Conservation (phyloP, 1,140 invertebrate species). For the Tribolium castaneum region DNA sequence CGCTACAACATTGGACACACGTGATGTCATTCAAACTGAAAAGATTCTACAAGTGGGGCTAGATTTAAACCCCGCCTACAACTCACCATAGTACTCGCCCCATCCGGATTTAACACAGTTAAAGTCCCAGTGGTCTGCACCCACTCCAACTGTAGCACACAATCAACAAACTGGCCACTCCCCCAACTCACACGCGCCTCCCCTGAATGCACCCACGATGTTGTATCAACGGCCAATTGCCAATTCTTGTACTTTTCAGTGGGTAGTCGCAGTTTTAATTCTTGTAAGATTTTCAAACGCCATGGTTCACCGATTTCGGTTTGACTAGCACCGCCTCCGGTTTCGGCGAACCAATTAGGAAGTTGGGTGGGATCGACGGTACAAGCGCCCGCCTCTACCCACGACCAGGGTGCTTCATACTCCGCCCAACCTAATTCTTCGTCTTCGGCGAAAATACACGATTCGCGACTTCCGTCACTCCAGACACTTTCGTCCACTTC, state of each 20-base stretch:
- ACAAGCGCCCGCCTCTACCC: slow-evolving; percentile 82
- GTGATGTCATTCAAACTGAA: slow-evolving; percentile 77
- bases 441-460: slow-evolving; percentile 81
- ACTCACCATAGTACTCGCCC: slow-evolving; percentile 76
- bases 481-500: slow-evolving; percentile 83
- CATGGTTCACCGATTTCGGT: slow-evolving; percentile 79
- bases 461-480: slow-evolving; percentile 76
- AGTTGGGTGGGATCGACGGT: slow-evolving; percentile 74
- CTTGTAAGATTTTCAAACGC: slow-evolving; percentile 78
- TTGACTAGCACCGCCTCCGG: slow-evolving; percentile 67
- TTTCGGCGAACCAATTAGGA: slow-evolving; percentile 78
- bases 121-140: slow-evolving; percentile 77
- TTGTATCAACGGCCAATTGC: slow-evolving; percentile 79
- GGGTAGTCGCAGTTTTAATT: slow-evolving; percentile 71
- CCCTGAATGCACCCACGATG: slow-evolving; percentile 84
- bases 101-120: slow-evolving; percentile 80
- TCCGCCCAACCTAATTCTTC: slow-evolving; percentile 80
- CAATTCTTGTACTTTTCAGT: slow-evolving; percentile 59
- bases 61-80: slow-evolving; percentile 20
- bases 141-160: slow-evolving; percentile 85
- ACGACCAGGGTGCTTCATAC: slow-evolving; percentile 81
- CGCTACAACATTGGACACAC: slow-evolving; percentile 79
- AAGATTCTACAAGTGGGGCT: slow-evolving; percentile 65
- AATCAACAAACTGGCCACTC: slow-evolving; percentile 74
- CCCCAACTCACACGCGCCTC: slow-evolving; percentile 77